Conservation (phyloP, 2,888 invertebrate genomes). For the Diaperis boleti region DNA sequence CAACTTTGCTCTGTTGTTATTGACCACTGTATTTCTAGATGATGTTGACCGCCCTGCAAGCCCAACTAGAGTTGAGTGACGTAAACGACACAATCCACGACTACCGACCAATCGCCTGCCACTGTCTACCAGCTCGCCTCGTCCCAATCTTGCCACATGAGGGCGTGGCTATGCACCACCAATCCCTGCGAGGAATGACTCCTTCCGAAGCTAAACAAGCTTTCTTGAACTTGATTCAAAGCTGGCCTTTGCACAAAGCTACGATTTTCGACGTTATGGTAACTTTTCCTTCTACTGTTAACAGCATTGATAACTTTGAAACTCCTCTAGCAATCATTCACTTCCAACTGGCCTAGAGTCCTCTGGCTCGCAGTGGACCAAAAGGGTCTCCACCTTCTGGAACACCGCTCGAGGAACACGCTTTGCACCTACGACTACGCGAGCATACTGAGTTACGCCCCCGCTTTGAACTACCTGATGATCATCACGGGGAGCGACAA, state of each 20-base stretch:
- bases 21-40: conserved; percentile 74
- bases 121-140: conserved; percentile 86
- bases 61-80: conserved; percentile 92
- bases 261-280: conserved; percentile 96
- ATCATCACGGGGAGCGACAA: conserved; percentile 91
- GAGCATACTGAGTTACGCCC: conserved; percentile 90
- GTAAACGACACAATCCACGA: conserved; percentile 77
- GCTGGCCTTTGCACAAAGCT: conserved; percentile 93
- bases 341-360: conserved; percentile 94
- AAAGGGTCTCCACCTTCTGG: conserved; percentile 89
- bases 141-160: conserved; percentile 83
- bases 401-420: conserved; percentile 88
- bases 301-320: not conserved
- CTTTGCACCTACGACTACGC: conserved; percentile 93
- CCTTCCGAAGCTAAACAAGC: conserved; percentile 91
- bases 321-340: conserved; percentile 86
- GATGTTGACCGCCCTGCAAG: conserved; percentile 93
- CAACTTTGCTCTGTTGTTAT: too few species aligned
- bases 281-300: conserved; percentile 33
- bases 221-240: conserved; percentile 91
- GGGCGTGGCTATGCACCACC: conserved; percentile 91
- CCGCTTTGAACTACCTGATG: conserved; percentile 92
- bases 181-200: conserved; percentile 88
- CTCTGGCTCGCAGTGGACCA: conserved; percentile 95
- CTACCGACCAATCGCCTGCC: conserved; percentile 77